phyloP scores from a whole-genome alignment of 2,797 vertebrate species.

The Malurus splendens region DNA sequence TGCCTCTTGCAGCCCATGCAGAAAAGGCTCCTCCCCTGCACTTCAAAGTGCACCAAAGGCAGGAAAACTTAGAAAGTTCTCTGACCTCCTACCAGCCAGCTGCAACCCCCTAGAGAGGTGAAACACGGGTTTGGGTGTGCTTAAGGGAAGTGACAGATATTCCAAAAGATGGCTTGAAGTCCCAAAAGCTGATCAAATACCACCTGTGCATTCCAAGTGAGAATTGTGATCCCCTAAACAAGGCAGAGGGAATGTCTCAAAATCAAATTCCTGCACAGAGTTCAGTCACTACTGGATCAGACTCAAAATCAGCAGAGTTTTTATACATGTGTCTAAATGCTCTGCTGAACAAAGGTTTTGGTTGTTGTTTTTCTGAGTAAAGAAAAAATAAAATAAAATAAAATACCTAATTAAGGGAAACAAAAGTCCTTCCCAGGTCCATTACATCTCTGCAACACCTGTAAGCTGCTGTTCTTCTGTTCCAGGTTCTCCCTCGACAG shows the following conservation, averaged over 20 bases:
- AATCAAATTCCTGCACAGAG: background rate
- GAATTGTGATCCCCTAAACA: background rate
- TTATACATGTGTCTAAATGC: background rate
- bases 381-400: background rate
- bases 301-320: background rate
- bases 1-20: rapidly evolving
- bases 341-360: background rate
- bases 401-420: background rate
- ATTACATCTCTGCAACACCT: background rate
- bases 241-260: background rate
- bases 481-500: conserved; percentile 93
- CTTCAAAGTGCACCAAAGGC: background rate
- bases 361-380: background rate
- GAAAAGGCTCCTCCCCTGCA: background rate
- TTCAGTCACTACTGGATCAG: background rate
- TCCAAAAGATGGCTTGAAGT: background rate
- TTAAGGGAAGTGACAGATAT: background rate
- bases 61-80: background rate
- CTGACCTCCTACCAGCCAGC: background rate
- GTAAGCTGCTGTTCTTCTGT: background rate
- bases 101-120: background rate
- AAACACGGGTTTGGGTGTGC: background rate
- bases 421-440: background rate
- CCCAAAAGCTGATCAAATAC: background rate
- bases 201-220: background rate